These are phyloP conservation scores for Amyelois transitella DNA, from an alignment of 1,140 invertebrate genomes.

Conservation along the genomic window DNA sequence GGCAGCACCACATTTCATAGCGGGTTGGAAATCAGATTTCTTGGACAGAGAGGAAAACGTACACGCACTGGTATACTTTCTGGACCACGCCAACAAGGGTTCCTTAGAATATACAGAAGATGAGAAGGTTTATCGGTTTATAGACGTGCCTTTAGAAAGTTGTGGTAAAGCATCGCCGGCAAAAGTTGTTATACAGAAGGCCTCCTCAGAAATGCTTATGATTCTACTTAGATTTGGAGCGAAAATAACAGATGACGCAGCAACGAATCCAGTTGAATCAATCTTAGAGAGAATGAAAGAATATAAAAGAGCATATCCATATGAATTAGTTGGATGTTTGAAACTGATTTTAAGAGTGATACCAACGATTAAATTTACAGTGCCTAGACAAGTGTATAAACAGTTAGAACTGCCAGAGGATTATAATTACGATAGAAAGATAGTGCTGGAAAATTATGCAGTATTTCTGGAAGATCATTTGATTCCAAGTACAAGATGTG, in stretches of 20 bases:
- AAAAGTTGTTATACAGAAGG: slow-evolving; percentile 81
- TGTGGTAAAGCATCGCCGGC: slow-evolving; percentile 81
- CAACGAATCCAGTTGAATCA: slow-evolving; percentile 73
- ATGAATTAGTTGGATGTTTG: slow-evolving; percentile 79
- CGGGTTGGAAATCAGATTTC: slow-evolving; percentile 90
- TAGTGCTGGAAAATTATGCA: slow-evolving; percentile 77
- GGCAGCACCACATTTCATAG: slow-evolving; percentile 84
- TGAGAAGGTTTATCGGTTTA: slow-evolving; percentile 75
- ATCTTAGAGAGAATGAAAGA: slow-evolving; percentile 80
- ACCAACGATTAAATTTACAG: slow-evolving; percentile 58
- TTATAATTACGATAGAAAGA: slow-evolving; percentile 71
- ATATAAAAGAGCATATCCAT: slow-evolving; percentile 77
- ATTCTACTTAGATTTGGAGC: slow-evolving; percentile 84
- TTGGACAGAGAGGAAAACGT: slow-evolving; percentile 84
- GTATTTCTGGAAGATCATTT: slow-evolving; percentile 78
- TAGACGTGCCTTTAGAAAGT: slow-evolving; percentile 86
- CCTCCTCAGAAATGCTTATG: slow-evolving; percentile 81
- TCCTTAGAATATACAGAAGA: slow-evolving; percentile 74
- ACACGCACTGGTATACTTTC: slow-evolving; percentile 82
- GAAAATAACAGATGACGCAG: slow-evolving; percentile 60
- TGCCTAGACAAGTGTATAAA: slow-evolving; percentile 45
- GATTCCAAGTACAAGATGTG: slow-evolving; percentile 77
- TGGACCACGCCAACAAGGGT: slow-evolving; percentile 81
- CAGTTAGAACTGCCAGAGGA: slow-evolving; percentile 52
- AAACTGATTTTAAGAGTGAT: slow-evolving; percentile 79